A percentile compares a stretch with the other conserved stretches of the same genome.
Evolutionary conservation across 2,113 vertebrate genomes (phyloP).

Genomic region (Alaudala cheleensis): DNA sequence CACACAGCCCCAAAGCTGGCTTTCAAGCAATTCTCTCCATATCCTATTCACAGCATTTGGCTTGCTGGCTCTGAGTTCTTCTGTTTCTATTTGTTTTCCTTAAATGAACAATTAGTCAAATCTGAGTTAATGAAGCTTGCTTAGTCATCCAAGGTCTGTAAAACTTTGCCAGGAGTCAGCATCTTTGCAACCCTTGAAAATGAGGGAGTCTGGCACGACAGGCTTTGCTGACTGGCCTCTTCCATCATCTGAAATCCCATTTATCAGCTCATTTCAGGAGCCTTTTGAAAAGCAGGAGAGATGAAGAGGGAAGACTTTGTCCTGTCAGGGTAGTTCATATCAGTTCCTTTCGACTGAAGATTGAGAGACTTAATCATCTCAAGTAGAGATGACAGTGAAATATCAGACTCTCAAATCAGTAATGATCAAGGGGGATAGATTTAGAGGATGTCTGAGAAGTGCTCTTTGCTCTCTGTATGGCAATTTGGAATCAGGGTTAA

Average conservation of each 20-base stretch:
- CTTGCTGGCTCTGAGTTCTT: not conserved
- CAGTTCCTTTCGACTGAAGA: conserved; percentile 8
- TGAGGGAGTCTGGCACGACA: not conserved
- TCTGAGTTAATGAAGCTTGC: conserved; percentile 51
- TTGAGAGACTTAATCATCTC: conserved; percentile 14
- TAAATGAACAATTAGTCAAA: conserved; percentile 52
- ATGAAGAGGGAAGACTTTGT: conserved; percentile 46
- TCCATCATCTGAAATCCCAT: conserved; percentile 20
- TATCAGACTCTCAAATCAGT: not conserved
- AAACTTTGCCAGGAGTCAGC: conserved; percentile 50
- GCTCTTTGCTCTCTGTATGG: not conserved
- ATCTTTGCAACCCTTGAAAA: conserved; percentile 10
- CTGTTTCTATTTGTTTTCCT: conserved; percentile 54
- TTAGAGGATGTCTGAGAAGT: not conserved
- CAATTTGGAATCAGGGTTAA: not conserved
- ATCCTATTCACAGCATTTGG: not conserved
- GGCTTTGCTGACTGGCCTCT: conserved; percentile 25
- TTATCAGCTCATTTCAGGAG: conserved; percentile 38
- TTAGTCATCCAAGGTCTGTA: conserved; percentile 46
- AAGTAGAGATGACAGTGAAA: conserved; percentile 37
- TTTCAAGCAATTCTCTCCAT: not conserved
- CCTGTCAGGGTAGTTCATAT: conserved; percentile 38
- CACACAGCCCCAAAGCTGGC: not conserved
- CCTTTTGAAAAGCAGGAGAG: not conserved
- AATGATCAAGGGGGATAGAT: not conserved